Base-by-base conservation (phyloP, 2,113 vertebrate species). In the Tympanuchus pallidicinctus region DNA sequence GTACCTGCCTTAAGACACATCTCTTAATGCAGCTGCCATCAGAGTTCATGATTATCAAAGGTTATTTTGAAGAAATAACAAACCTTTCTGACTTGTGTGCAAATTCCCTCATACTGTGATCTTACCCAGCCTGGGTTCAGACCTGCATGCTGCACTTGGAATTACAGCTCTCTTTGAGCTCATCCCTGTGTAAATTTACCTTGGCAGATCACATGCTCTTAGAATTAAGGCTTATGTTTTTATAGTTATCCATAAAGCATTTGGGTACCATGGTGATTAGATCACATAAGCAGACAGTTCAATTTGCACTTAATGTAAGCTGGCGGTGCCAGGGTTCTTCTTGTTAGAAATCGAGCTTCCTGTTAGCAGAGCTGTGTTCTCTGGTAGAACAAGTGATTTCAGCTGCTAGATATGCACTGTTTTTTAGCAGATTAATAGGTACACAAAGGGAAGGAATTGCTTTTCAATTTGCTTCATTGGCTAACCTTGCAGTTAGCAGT, bases 191-290 rank as follows among this genome's bases (percentile, higher is more conserved):
- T 56, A 91, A 82, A 73, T 92, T 82, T 85, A 57, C 81, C 50
- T 70, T 87, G 75, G 71, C 42, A 89, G 81, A 85, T 84, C 89
- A 64, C 27, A 2, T 50, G 15, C 17, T 4, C 56, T 91, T 60
- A 82, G 84, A 81, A 88, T 92, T 83, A 52, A 67, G 76, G 56
- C 28, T 70, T 43, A 17, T 87, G 70, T 70, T 91, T 93, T 92
- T 18, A 5, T 89, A 47, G 82, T 85, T 93, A 74, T 66, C 71
- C 94, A 6, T 79, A 70, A 88, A 92, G 81, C 89, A 67, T 89
- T 88, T 87, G 89, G 82, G 56, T 85, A 6, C 94, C 64, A 89
- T 95, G 74, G 86, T 92, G 87, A 92, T 76, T 50, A 43, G 28
- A 52, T 69, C 67, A 66, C 63, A 74, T 48, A 73, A 54, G 45